A percentile compares a stretch with the other conserved stretches of the same genome.
Evolutionary conservation across 1,140 invertebrate species (phyloP).

Genomic region (Neodiprion lecontei): DNA sequence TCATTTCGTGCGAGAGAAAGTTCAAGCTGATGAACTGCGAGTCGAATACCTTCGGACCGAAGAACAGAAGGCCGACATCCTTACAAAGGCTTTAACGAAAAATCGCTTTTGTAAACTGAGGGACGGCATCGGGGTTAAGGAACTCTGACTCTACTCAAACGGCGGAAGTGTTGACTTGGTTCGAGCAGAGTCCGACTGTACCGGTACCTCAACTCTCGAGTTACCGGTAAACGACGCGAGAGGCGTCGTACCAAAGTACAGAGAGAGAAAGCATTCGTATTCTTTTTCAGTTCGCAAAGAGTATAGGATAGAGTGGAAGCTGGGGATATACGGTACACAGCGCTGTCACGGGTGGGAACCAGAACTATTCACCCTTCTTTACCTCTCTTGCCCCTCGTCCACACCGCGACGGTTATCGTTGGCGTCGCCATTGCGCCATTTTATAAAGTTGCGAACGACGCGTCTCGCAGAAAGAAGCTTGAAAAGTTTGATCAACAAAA

Average conservation of each 20-base stretch:
- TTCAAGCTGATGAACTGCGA: conserved; percentile 17
- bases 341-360: too few relatives aligned
- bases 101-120: conserved; percentile 15
- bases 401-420: too few relatives aligned
- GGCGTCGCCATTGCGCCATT: too few relatives aligned
- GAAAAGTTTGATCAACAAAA: too few relatives aligned
- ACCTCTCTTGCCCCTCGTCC: too few relatives aligned
- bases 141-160: not conserved
- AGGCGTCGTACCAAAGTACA: not conserved
- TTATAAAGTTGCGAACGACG: too few relatives aligned
- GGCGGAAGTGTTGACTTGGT: not conserved
- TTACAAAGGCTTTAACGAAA: conserved; percentile 14
- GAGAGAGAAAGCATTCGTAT: not conserved
- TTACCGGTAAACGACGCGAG: not conserved
- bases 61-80: conserved; percentile 15
- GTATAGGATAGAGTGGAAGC: too few relatives aligned
- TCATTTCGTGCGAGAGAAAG: conserved; percentile 37
- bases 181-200: conserved; percentile 3
- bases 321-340: too few relatives aligned
- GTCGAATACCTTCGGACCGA: conserved; percentile 25
- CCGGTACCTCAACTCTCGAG: not conserved
- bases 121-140: not conserved
- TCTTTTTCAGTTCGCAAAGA: not conserved
- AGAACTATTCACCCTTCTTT: too few relatives aligned
- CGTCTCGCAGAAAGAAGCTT: too few relatives aligned